Evolutionary conservation across 2,888 invertebrate genomes (phyloP), one percentile per base, ranked within the genome.

Genomic region (Leptinotarsa rubiginosa): DNA sequence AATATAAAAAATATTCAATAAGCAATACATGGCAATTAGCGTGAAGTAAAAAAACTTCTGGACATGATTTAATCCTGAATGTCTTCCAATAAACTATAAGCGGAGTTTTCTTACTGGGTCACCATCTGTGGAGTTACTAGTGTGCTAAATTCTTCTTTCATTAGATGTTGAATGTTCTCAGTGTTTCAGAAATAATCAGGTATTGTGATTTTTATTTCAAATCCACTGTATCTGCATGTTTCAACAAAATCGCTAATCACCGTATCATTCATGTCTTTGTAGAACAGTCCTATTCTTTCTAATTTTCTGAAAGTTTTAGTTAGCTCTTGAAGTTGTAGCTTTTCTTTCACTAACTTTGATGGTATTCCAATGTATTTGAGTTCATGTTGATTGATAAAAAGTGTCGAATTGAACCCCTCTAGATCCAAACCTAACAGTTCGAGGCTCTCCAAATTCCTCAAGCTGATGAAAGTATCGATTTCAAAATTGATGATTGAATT

Each of bases 281-380:
- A 47, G 49, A 16, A 15, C 12, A 77, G 18, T 22, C 74, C 77
- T 16, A 77, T 74, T 2, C 70, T 73, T 77, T 77, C 74, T 65
- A 77, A 65, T 49, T 75, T 77, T 25, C 62, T 65, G 65, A 77
- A 74, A 47, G 65, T 56, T 20, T 69, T 18, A 18, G 72, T 72
- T 49, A 77, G 67, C 56, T 75, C 65, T 20, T 54, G 50, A 47
- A 77, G 31, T 15, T 67, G 20, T 15, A 76, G 47, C 13, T 68
- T 65, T 68, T 74, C 18, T 31, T 70, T 70, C 16, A 77, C 68
- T 47, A 68, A 47, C 41, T 52, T 67, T 50, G 74, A 70, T 12
- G 77, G 73, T 62, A 77, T 18, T 70, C 74, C 77, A 5, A 77
- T 67, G 52, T 65, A 67, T 56, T 72, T 77, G 7, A 77, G 22